These are phyloP conservation scores for Heliocidaris tuberculata DNA, from an alignment of 35 echinoderm and acorn worm genomes.

Conservation along the genomic window DNA sequence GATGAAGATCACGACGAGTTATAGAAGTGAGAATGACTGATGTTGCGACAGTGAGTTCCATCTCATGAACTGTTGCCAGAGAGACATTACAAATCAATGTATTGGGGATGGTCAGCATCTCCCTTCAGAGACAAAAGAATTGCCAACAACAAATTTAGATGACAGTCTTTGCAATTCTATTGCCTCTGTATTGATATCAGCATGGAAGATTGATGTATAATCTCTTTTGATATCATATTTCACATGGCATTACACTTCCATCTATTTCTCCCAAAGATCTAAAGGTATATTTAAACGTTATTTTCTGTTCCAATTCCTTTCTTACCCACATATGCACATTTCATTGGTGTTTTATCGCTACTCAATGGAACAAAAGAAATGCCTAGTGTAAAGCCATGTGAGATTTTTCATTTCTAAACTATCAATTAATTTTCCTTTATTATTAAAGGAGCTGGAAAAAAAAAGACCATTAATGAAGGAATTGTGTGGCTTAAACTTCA, in stretches of 20 bases:
- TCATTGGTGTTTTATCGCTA: not conserved
- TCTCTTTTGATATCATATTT: not conserved
- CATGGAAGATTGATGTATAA: not conserved
- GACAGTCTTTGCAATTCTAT: not conserved
- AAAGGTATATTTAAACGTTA: not conserved
- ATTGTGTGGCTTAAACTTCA: not conserved
- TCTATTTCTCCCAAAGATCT: not conserved
- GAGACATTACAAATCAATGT: not conserved
- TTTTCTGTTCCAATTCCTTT: too few relatives aligned
- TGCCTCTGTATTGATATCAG: not conserved
- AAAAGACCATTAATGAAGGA: not conserved
- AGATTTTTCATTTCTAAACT: not conserved
- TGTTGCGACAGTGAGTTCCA: conserved; percentile 10
- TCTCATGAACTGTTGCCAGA: conserved; percentile 31
- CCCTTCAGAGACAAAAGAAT: not conserved
- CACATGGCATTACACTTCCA: not conserved
- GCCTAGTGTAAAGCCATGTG: not conserved
- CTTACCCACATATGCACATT: not conserved
- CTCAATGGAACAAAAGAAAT: not conserved
- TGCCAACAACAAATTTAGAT: not conserved
- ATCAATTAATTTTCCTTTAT: not conserved
- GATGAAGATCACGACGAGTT: conserved; percentile 84
- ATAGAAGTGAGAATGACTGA: conserved; percentile 50
- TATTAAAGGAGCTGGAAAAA: not conserved
- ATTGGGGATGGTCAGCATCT: not conserved